A percentile compares a stretch with the other conserved stretches of the same genome.
These are phyloP conservation scores for Labeo rohita DNA, from an alignment of 2,113 vertebrate species.

Conservation along the genomic window DNA sequence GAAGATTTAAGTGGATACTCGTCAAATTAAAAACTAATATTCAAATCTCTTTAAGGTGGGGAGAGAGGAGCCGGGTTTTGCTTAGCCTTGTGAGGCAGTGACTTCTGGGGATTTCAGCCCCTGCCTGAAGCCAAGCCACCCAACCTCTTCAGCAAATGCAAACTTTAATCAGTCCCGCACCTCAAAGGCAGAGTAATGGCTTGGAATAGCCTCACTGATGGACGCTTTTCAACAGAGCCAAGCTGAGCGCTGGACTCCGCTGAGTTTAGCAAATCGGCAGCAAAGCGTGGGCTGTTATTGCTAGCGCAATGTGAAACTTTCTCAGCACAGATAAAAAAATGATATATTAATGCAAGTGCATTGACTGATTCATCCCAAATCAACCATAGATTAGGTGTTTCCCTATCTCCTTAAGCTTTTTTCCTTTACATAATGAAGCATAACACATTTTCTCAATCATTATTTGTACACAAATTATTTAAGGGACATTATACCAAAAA, in stretches of 20 bases:
- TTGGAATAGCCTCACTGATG: constrained; percentile 39
- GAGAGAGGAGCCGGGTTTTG: constrained; percentile 56
- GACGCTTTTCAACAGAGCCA: not conserved
- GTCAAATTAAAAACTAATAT: constrained; percentile 75
- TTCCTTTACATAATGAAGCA: not conserved
- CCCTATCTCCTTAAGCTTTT: not conserved
- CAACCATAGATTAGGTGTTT: too few species aligned
- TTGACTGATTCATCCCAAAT: not conserved
- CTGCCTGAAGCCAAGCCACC: constrained; percentile 57
- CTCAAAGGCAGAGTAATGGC: constrained; percentile 53
- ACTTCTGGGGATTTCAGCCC: constrained; percentile 59
- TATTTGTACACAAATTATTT: not conserved
- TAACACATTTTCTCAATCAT: not conserved
- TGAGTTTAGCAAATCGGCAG: not conserved
- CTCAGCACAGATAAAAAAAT: not conserved
- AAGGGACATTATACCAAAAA: not conserved
- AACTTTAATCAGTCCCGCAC: constrained; percentile 45
- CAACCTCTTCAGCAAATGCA: constrained; percentile 48
- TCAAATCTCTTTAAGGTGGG: constrained; percentile 74
- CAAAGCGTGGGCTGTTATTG: not conserved
- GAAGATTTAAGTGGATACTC: constrained; percentile 74
- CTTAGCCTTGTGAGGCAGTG: constrained; percentile 54
- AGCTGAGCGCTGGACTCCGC: not conserved
- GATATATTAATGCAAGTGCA: not conserved
- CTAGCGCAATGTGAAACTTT: not conserved